Conservation (phyloP, 2,113 vertebrate genomes). For the Onychostoma macrolepis region DNA sequence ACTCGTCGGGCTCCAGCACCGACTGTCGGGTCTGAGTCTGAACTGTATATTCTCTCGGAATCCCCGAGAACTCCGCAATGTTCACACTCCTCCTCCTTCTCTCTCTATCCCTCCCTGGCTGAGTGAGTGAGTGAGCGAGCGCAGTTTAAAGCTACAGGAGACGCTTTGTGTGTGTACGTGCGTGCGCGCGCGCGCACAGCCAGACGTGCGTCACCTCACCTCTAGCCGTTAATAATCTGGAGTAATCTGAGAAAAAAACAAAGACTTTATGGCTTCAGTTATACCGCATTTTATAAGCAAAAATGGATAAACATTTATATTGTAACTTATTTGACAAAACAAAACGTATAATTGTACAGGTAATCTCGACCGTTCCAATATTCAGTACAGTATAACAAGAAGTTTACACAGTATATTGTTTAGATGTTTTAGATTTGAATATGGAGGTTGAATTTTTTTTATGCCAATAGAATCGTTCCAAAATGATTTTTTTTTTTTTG, state of each 20-base stretch:
- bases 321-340: not conserved
- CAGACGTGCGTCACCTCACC: conserved; percentile 27
- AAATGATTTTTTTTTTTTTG: not conserved
- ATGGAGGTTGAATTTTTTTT: not conserved
- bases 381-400: not conserved
- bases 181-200: not conserved
- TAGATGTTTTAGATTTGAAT: not conserved
- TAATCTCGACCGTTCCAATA: not conserved
- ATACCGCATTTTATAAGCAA: not conserved
- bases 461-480: not conserved
- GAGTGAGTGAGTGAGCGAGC: not conserved
- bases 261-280: not conserved
- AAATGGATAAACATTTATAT: not conserved
- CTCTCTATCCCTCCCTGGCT: conserved; percentile 47
- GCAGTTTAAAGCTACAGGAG: conserved; percentile 76
- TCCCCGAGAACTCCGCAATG: conserved; percentile 72
- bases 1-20: conserved; percentile 49
- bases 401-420: not conserved
- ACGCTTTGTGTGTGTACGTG: not conserved
- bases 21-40: conserved; percentile 54
- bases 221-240: not conserved
- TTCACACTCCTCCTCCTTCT: conserved; percentile 51
- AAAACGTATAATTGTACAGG: not conserved
- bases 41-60: conserved; percentile 79
- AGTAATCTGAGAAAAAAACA: not conserved